Conservation (phyloP, 35 echinoderm and acorn worm genomes). For the Lytechinus pictus region DNA sequence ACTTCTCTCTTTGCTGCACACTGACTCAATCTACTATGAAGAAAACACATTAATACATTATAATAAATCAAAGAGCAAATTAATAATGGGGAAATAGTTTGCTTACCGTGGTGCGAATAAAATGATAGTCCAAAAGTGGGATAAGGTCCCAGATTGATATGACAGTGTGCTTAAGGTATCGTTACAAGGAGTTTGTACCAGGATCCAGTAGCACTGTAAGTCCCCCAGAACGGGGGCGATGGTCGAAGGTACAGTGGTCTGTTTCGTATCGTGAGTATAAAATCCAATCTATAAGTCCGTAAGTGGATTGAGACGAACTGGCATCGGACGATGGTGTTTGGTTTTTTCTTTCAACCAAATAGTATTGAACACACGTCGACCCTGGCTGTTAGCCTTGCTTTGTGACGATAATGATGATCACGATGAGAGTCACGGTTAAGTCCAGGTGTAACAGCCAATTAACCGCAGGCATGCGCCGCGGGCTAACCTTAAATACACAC, state of each 20-base stretch:
- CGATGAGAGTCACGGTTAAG: slow-evolving; percentile 19
- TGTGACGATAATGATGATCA: neutral
- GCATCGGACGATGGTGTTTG: neutral
- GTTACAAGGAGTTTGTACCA: neutral
- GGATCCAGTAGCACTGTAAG: neutral
- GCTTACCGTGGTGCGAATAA: slow-evolving; percentile 49
- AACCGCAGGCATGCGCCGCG: slow-evolving; percentile 49
- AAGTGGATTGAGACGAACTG: slow-evolving; percentile 10
- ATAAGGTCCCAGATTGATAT: neutral
- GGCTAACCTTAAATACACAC: slow-evolving; percentile 40
- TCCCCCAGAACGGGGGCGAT: slow-evolving; percentile 46
- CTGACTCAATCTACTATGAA: neutral
- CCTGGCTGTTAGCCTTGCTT: slow-evolving; percentile 9
- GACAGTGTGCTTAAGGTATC: neutral
- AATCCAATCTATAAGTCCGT: slow-evolving; percentile 50
- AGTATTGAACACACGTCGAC: neutral
- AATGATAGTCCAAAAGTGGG: slow-evolving; percentile 23
- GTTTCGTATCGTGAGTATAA: neutral
- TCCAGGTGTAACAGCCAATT: slow-evolving; percentile 38
- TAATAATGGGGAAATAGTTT: neutral
- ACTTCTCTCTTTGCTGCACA: neutral
- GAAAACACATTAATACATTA: neutral
- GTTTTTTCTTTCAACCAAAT: neutral
- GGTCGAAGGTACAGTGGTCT: neutral
- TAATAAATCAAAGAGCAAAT: neutral